These are phyloP conservation scores for Nomada fucata DNA, from an alignment of 2,888 invertebrate species.

Conservation along the genomic window DNA sequence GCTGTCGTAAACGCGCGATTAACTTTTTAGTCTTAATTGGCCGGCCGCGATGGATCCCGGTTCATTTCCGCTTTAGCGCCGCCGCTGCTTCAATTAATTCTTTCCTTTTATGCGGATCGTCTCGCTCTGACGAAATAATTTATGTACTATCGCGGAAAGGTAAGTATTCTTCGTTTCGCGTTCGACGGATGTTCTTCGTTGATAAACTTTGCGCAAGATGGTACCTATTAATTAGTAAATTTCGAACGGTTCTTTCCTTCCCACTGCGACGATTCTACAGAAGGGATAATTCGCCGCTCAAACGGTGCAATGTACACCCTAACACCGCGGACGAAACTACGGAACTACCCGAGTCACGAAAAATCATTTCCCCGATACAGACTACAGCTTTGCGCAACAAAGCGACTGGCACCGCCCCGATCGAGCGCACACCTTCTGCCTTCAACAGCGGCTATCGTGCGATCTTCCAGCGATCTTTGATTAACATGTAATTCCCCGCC, in stretches of 20 bases:
- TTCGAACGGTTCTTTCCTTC: too few relatives aligned
- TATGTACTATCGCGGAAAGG: not conserved
- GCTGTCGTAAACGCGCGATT: constrained; percentile 31
- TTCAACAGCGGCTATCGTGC: not conserved
- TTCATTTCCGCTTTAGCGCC: constrained; percentile 3
- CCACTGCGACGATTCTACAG: too few relatives aligned
- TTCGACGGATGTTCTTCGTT: not conserved
- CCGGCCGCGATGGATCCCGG: not conserved
- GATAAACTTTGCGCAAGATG: not conserved
- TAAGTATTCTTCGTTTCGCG: too few relatives aligned
- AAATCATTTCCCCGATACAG: too few relatives aligned
- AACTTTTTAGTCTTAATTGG: constrained; percentile 33
- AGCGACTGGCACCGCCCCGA: not conserved
- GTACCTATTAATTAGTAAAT: too few relatives aligned
- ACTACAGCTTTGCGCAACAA: too few relatives aligned
- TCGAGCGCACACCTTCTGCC: too few relatives aligned
- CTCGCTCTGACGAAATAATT: not conserved
- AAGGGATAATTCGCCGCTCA: too few relatives aligned
- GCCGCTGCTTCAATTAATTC: constrained; percentile 1
- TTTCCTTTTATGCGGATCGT: not conserved
- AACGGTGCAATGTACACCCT: too few relatives aligned
- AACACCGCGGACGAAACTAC: too few relatives aligned
- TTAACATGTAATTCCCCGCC: constrained; percentile 53
- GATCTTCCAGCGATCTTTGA: constrained; percentile 44
- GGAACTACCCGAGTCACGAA: too few relatives aligned